Percentiles rank a stretch among this genome's conserved stretches.
Evolutionary conservation across 1,140 invertebrate species (phyloP).

Genomic region (Drosophila athabasca): DNA sequence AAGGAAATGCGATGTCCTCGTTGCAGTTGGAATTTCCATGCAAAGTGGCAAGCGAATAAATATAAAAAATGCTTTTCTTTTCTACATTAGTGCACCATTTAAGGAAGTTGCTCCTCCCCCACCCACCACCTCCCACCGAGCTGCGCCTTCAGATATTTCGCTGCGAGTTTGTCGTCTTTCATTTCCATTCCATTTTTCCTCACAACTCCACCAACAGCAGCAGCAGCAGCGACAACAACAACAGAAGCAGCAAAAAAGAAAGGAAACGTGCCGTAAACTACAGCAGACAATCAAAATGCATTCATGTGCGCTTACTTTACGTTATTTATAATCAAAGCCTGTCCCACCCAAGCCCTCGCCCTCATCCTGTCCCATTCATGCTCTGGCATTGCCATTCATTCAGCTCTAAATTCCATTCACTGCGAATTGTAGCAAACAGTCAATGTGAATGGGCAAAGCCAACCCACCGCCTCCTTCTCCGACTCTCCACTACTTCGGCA

Average conservation of each 20-base stretch:
- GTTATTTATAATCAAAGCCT: conserved; percentile 74
- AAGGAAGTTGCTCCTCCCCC: conserved; percentile 60
- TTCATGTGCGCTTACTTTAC: conserved; percentile 78
- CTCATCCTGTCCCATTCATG: conserved; percentile 28
- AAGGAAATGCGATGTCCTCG: conserved; percentile 76
- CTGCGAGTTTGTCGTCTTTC: conserved; percentile 53
- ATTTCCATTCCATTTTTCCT: conserved; percentile 42
- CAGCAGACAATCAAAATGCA: conserved; percentile 79
- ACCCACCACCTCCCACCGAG: conserved; percentile 4
- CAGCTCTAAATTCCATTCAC: conserved; percentile 69
- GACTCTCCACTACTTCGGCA: too few relatives aligned
- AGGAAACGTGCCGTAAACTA: conserved; percentile 77
- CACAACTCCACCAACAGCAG: conserved; percentile 30
- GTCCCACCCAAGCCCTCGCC: not conserved
- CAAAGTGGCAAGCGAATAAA: conserved; percentile 73
- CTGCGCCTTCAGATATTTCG: conserved; percentile 16
- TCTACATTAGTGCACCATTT: conserved; percentile 74
- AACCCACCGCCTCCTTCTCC: too few relatives aligned
- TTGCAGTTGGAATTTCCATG: conserved; percentile 62
- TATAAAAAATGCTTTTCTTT: conserved; percentile 70
- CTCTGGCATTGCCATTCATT: conserved; percentile 46
- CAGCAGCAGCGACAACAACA: conserved; percentile 1
- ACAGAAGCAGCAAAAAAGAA: conserved; percentile 20
- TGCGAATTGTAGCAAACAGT: conserved; percentile 61
- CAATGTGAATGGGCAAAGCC: conserved; percentile 30